Conservation (phyloP, 2,888 invertebrate species). For the Apantesis nais region DNA sequence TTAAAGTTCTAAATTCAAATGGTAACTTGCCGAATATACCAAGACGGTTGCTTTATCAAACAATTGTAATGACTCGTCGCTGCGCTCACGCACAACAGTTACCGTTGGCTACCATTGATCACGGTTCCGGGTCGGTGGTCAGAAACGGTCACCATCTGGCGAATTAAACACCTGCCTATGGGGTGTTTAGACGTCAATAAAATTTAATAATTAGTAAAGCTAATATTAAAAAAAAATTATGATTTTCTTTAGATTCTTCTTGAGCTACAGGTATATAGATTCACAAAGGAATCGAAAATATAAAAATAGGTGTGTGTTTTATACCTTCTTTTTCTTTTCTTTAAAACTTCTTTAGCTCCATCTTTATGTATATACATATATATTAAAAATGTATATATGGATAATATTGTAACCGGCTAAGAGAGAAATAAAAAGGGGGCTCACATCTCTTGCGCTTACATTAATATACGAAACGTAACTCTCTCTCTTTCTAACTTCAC, state of each 20-base stretch:
- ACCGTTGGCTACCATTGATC: conserved; percentile 31
- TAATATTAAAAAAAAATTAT: background rate
- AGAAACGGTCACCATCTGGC: conserved; percentile 56
- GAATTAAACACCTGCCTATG: conserved; percentile 41
- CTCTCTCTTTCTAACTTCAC: no score
- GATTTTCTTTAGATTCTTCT: background rate
- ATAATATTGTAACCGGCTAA: no score
- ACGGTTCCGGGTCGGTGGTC: conserved; percentile 54
- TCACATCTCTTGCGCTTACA: no score
- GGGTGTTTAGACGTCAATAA: conserved; percentile 16
- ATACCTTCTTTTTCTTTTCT: no score
- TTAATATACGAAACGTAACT: no score
- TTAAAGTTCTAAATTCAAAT: background rate
- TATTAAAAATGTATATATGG: no score
- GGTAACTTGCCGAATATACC: background rate
- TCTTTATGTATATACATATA: no score
- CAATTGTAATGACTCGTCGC: conserved; percentile 16
- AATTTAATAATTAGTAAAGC: background rate
- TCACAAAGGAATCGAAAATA: no score
- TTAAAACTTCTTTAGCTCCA: no score
- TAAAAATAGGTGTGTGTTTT: no score
- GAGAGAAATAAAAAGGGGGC: no score
- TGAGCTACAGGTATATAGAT: no score
- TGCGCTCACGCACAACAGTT: conserved; percentile 37
- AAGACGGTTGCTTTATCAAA: conserved; percentile 8